Base-by-base conservation (phyloP, 2,797 vertebrate species). In the Crocodylus rhombifer region DNA sequence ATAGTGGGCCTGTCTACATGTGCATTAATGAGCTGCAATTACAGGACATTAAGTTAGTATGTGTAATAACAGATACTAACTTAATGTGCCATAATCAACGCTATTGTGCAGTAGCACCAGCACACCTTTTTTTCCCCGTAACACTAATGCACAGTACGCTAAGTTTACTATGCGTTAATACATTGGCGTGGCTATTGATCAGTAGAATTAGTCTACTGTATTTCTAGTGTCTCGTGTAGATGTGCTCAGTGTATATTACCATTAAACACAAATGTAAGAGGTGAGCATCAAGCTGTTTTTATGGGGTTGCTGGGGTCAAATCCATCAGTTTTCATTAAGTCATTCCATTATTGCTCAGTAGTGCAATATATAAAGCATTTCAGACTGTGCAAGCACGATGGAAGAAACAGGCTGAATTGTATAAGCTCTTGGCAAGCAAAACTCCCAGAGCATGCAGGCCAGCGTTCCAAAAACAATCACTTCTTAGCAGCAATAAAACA, bases 401-500 rank as follows among this genome's bases (percentile, higher is more conserved):
- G 75, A 5, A 25, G 30, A 73, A 25, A 42, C n/a, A 55, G 5
- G 57, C 33, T 14, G 28, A 74, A 51, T 86, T 71, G 25, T 55
- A 14, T 57, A 21, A 82, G 36, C 76, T 82, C n/a, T 62, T 5
- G 15, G 42, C 57, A 80, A 88, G 65, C 30, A 71, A 14, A 86
- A 73, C 65, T 73, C 55, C 64, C 57, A 14, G 80, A 0, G 0
- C 58, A 13, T 14, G 20, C 23, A 71, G 33, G 12, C 33, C 58
- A 12, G 57, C 30, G 3, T 10, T 76, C 55, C 55, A 28, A 10
- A 17, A 33, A 4, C 5, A 30, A 71, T 42, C 0, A 0, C 28
- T 88, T 65, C 36, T 42, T 56, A 33, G 18, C 74, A 75, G 67
- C 26, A 4, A 71, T 77, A 26, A 75, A 56, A 26, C 25, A 55